Evolutionary conservation across 2,113 vertebrate species (phyloP).

Genomic region (Rhea americana): DNA sequence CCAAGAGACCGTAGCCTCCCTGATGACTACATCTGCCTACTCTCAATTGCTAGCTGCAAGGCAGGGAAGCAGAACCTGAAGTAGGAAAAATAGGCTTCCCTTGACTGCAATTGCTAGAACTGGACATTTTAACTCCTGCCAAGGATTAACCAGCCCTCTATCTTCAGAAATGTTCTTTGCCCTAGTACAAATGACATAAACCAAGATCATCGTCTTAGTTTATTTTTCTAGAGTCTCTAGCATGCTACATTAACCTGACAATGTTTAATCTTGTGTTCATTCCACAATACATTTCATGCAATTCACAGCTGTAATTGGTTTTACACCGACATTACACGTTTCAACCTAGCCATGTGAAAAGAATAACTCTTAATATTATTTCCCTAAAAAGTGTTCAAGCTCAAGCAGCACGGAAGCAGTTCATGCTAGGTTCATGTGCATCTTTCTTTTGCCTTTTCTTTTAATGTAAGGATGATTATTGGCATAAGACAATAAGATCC

Average conservation of each 20-base stretch:
- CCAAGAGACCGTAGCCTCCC: not conserved
- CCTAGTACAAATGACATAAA: slow-evolving; percentile 76
- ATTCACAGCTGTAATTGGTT: slow-evolving; percentile 80
- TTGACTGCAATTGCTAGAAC: not conserved
- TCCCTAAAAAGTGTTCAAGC: slow-evolving; percentile 73
- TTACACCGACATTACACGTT: slow-evolving; percentile 79
- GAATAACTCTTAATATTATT: slow-evolving; percentile 71
- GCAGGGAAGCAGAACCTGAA: not conserved
- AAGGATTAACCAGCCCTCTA: slow-evolving; percentile 32
- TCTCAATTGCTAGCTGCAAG: not conserved
- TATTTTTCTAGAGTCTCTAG: slow-evolving; percentile 83
- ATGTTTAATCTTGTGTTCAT: slow-evolving; percentile 79
- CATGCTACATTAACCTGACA: slow-evolving; percentile 87
- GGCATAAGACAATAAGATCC: slow-evolving; percentile 39
- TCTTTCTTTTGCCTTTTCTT: slow-evolving; percentile 54
- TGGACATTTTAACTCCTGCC: not conserved
- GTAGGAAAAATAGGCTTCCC: not conserved
- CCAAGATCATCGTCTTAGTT: slow-evolving; percentile 78
- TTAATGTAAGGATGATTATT: slow-evolving; percentile 41
- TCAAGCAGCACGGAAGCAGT: slow-evolving; percentile 58
- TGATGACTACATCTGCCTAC: not conserved
- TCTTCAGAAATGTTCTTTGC: slow-evolving; percentile 52
- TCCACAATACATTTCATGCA: slow-evolving; percentile 85
- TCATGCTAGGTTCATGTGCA: slow-evolving; percentile 44
- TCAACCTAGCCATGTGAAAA: slow-evolving; percentile 73